Conservation (phyloP, 23 tunicate species). For the Ascidia mentula region DNA sequence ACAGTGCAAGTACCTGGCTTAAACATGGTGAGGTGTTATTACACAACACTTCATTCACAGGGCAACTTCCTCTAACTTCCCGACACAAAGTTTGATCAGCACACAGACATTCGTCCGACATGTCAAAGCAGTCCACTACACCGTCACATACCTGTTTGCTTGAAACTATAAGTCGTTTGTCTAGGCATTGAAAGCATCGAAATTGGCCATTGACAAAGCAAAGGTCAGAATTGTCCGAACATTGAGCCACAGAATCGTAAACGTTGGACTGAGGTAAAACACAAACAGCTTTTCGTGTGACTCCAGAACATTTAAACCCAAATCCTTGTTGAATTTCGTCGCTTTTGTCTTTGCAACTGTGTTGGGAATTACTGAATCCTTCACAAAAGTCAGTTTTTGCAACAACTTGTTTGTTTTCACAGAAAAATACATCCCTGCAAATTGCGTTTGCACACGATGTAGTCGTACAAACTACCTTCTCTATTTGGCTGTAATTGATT, state of each 20-base stretch:
- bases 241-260: constrained; percentile 18
- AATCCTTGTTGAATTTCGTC: neutral
- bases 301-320: constrained; percentile 6
- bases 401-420: constrained; percentile 6
- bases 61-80: constrained; percentile 4
- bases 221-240: constrained; percentile 31
- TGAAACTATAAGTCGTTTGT: constrained; percentile 5
- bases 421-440: neutral
- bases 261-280: constrained; percentile 31
- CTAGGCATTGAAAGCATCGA: constrained; percentile 21
- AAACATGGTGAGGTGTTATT: neutral
- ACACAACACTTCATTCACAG: neutral
- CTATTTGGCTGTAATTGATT: neutral
- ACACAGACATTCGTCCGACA: constrained; percentile 29
- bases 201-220: constrained; percentile 19
- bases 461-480: neutral
- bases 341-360: neutral
- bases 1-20: neutral
- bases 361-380: neutral
- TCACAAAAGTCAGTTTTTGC: neutral
- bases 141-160: constrained; percentile 27
- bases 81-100: constrained; percentile 14
- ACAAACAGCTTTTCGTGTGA: constrained; percentile 11
- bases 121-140: constrained; percentile 19
- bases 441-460: neutral